Percentiles rank a stretch among this genome's conserved stretches.
These are phyloP conservation scores for Decapterus maruadsi DNA, from an alignment of 2,797 vertebrate genomes.

Conservation along the genomic window DNA sequence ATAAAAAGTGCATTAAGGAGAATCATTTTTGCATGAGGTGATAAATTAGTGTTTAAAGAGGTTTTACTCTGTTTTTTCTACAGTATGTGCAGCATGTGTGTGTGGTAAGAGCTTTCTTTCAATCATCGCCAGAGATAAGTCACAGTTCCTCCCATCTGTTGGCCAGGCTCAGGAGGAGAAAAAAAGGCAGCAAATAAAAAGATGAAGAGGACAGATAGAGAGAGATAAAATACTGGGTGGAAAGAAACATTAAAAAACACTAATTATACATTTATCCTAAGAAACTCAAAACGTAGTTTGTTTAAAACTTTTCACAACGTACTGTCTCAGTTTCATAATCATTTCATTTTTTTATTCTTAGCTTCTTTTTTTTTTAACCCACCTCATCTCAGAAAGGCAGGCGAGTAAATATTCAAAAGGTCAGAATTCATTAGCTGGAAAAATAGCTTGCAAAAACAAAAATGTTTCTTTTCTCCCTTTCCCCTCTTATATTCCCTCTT, in stretches of 20 bases:
- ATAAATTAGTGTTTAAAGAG: slow-evolving; percentile 53
- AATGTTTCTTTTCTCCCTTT: slow-evolving; percentile 28
- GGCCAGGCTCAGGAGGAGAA: slow-evolving; percentile 24
- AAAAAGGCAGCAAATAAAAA: slow-evolving; percentile 42
- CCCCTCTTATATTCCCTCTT: slow-evolving; percentile 20
- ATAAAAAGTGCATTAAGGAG: slow-evolving; percentile 31
- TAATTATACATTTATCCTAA: slow-evolving; percentile 39
- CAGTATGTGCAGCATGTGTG: slow-evolving; percentile 46
- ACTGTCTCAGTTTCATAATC: slow-evolving; percentile 20
- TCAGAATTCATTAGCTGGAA: slow-evolving; percentile 72
- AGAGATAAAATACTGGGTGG: slow-evolving; percentile 12
- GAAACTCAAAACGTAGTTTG: slow-evolving; percentile 14
- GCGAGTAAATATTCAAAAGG: slow-evolving; percentile 68
- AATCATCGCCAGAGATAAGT: slow-evolving; percentile 65
- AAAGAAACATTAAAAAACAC: slow-evolving; percentile 13
- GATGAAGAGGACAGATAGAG: slow-evolving; percentile 23
- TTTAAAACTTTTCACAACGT: slow-evolving; percentile 42
- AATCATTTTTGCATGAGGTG: slow-evolving; percentile 23
- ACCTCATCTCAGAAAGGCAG: slow-evolving; percentile 27
- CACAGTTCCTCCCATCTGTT: slow-evolving; percentile 62
- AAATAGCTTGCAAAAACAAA: slow-evolving; percentile 57
- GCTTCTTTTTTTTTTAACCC: neutral
- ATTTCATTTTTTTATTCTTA: neutral
- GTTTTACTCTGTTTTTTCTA: slow-evolving; percentile 32
- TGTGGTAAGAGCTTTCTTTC: slow-evolving; percentile 52